Percentiles rank a stretch among this genome's conserved stretches.
Conservation (phyloP, 2,113 vertebrate genomes). For the Leucosticte australis region DNA sequence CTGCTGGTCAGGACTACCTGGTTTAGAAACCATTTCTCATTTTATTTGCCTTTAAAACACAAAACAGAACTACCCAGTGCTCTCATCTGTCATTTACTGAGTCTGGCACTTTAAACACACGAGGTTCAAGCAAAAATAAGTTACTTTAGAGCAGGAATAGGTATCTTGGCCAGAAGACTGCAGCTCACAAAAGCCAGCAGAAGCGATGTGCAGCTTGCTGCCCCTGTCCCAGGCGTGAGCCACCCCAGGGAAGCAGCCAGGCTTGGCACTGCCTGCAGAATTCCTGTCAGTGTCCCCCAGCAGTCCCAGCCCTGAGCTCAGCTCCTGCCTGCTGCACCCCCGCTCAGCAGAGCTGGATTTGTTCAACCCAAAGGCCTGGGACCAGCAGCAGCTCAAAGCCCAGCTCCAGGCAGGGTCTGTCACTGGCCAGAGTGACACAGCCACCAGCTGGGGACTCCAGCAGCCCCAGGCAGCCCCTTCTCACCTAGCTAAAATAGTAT, state of each 20-base stretch:
- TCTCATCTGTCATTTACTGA: background rate
- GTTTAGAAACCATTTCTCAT: background rate
- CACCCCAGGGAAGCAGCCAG: background rate
- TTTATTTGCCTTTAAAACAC: background rate
- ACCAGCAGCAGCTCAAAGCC: background rate
- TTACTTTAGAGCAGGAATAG: background rate
- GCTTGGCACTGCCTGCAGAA: background rate
- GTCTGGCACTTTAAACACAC: background rate
- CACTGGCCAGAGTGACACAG: too few species aligned
- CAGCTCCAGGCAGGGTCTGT: background rate
- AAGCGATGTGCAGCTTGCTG: background rate
- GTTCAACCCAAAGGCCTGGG: background rate
- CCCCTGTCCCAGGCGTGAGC: background rate
- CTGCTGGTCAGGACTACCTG: background rate
- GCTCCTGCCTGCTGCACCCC: too few species aligned
- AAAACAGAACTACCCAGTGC: background rate
- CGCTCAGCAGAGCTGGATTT: too few species aligned
- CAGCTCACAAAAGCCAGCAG: background rate
- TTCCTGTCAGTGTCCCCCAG: background rate
- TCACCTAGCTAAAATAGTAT: constrained; percentile 41
- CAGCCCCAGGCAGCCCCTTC: background rate
- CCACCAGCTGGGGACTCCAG: background rate
- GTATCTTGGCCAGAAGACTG: background rate
- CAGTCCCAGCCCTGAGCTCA: accelerated
- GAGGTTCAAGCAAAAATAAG: background rate